phyloP scores from a whole-genome alignment of 1,140 invertebrate genomes.

The Polypedilum pembai region DNA sequence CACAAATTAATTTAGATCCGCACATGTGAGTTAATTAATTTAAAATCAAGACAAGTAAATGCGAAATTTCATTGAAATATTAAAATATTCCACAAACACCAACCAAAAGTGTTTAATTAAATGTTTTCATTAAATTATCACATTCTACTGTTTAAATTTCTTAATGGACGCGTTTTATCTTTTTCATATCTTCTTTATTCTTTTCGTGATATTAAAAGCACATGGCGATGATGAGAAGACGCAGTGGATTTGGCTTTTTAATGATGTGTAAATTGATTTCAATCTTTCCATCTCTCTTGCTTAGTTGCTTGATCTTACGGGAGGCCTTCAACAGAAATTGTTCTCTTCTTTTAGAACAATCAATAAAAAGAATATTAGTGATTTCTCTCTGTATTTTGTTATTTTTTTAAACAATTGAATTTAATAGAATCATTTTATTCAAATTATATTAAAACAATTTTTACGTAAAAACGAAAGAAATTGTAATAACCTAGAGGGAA shows the following conservation, averaged over 20 bases:
- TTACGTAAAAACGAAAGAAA: too few species aligned
- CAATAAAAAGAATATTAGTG: background rate
- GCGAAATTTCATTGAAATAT: background rate
- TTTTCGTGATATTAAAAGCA: background rate
- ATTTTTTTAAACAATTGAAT: too few species aligned
- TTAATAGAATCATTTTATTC: too few species aligned
- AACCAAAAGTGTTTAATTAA: background rate
- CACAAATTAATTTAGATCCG: background rate
- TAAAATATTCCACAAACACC: background rate
- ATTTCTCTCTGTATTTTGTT: too few species aligned
- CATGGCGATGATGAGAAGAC: background rate
- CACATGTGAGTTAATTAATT: constrained; percentile 18
- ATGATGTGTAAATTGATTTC: constrained; percentile 13
- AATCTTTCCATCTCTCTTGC: background rate
- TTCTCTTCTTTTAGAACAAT: background rate
- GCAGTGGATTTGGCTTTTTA: background rate
- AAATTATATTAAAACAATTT: too few species aligned
- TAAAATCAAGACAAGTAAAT: background rate
- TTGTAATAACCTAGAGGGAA: too few species aligned
- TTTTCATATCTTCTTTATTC: background rate
- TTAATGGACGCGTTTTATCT: background rate
- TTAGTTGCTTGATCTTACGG: background rate
- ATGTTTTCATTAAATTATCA: constrained; percentile 4
- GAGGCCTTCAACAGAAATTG: background rate
- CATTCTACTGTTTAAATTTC: background rate